Base-by-base conservation (phyloP, 2,888 invertebrate species). In the Melieria crassipennis region DNA sequence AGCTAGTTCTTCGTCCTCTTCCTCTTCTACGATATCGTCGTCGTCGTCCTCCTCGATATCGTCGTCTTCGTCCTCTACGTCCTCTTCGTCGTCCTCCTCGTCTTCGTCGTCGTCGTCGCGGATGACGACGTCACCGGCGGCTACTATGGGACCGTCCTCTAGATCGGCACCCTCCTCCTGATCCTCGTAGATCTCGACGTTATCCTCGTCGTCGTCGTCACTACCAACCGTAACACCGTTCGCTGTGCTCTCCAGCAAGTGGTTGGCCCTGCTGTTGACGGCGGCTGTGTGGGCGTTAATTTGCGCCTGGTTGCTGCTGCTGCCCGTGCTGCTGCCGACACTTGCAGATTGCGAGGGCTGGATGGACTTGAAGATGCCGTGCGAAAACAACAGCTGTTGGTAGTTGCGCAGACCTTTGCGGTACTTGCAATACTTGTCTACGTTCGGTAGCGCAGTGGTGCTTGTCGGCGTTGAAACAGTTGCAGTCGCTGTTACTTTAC, bases 31-130 rank as follows among this genome's bases (percentile, higher is more conserved):
- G 64, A 75, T 75, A 64, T 76, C 76, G 69, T 76, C 76, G 71
- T 74, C 75, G 58, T 75, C 73, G 56, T 78, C 75, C n/a, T 74
- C 75, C n/a, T 73, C 81, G 75, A 82, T 80, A 76, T 79, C 79
- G 69, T 80, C 79, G 70, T 81, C 82, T 80, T 83, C 82, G 73
- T 77, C 80, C 63, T 81, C 81, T 50, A 77, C 78, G 70, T 81
- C 77, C 57, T 77, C 78, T 52, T 78, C 79, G 67, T 76, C 81
- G 61, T 78, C 80, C 45, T 76, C 78, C 74, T 82, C 78, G 72
- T 79, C 81, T 58, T 73, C 74, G 61, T 75, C 73, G 50, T 77
- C 78, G 70, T 78, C 79, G 64, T 73, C 78, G 72, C 80, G 79
- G 58, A 77, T 79, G 65, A 77, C 78, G 65, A 80, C 79, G 77